Percentiles rank a stretch among this genome's conserved stretches.
Evolutionary conservation across 2,113 vertebrate genomes (phyloP).

Genomic region (Oenanthe oenanthe): DNA sequence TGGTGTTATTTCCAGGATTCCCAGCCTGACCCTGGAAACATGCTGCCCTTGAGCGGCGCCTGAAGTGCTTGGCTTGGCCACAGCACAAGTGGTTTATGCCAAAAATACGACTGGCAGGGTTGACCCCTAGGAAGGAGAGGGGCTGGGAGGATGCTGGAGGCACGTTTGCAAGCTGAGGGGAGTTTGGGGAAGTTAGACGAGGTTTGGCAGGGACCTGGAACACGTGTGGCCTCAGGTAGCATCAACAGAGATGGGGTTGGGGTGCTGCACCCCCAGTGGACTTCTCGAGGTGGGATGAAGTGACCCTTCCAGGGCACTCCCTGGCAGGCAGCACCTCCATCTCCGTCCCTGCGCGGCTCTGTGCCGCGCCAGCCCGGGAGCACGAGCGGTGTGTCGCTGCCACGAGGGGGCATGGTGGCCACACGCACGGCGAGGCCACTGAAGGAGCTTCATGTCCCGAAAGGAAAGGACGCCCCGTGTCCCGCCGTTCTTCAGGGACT

Average conservation of each 20-base stretch:
- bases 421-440: neutral
- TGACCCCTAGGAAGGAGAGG: neutral
- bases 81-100: neutral
- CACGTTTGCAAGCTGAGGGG: accelerated
- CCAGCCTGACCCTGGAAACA: neutral
- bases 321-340: neutral
- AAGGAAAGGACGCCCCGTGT: neutral
- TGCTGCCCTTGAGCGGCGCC: neutral
- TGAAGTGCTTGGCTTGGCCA: slow-evolving; percentile 27
- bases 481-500: accelerated
- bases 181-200: accelerated
- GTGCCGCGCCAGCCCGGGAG: neutral
- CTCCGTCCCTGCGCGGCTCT: neutral
- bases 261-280: neutral
- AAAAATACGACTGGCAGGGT: neutral
- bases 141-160: neutral
- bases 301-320: neutral
- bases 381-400: neutral
- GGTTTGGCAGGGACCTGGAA: too few relatives aligned
- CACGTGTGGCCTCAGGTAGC: accelerated
- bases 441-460: accelerated
- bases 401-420: slow-evolving; percentile 60
- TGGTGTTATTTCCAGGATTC: slow-evolving; percentile 8
- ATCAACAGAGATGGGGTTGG: neutral
- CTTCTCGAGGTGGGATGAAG: neutral